phyloP scores from a whole-genome alignment of 2,797 vertebrate species.

The Danio tinwini region DNA sequence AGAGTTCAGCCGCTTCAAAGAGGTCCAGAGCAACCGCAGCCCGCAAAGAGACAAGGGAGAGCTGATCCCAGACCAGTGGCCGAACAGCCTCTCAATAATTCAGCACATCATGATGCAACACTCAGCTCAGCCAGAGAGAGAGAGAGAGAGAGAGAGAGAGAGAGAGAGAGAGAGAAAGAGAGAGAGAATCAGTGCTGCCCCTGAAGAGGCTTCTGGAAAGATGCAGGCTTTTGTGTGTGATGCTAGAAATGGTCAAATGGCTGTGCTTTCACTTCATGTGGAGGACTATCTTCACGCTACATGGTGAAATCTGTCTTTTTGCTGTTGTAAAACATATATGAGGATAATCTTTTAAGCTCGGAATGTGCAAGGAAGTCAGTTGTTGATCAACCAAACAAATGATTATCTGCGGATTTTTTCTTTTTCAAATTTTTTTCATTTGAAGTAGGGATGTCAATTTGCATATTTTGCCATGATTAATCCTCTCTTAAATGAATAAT shows the following conservation, averaged over 20 bases:
- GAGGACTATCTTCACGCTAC: conserved; percentile 6
- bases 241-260: conserved; percentile 30
- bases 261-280: conserved; percentile 24
- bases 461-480: too few relatives aligned
- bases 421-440: background rate
- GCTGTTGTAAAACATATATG: background rate
- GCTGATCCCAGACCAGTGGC: conserved; percentile 53
- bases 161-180: background rate
- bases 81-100: conserved; percentile 56
- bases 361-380: background rate
- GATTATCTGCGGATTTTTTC: background rate
- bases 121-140: conserved; percentile 24
- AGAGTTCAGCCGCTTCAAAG: conserved; percentile 83
- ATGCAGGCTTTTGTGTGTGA: background rate
- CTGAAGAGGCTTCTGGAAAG: conserved; percentile 24
- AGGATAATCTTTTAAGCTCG: background rate
- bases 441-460: too few relatives aligned
- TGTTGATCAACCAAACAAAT: background rate
- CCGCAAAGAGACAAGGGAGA: conserved; percentile 49
- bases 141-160: background rate
- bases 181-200: conserved; percentile 37
- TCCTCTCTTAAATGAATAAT: too few relatives aligned
- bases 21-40: conserved; percentile 69
- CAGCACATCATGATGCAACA: conserved; percentile 57
- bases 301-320: conserved; percentile 18